A percentile compares a stretch with the other conserved stretches of the same genome.
These are phyloP conservation scores for Propithecus coquereli DNA, from an alignment of 2,113 vertebrate genomes.

Conservation along the genomic window DNA sequence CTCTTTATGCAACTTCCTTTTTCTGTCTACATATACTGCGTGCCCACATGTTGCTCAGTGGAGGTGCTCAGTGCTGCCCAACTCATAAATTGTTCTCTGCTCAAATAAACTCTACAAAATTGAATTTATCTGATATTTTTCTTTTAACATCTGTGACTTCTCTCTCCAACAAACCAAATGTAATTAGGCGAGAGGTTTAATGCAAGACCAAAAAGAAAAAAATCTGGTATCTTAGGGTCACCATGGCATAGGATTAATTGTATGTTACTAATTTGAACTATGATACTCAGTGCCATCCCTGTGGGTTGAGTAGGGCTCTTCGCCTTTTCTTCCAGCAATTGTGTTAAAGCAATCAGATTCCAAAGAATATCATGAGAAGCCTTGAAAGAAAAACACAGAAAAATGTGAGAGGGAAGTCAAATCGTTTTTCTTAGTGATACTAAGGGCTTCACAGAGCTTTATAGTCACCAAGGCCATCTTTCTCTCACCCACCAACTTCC, in stretches of 20 bases:
- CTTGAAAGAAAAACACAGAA: neutral
- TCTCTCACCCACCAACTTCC: neutral
- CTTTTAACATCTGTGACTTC: neutral
- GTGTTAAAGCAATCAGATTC: neutral
- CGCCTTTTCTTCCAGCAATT: neutral
- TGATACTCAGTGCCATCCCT: neutral
- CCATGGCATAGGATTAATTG: neutral
- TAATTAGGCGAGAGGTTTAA: neutral
- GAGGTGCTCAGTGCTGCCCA: neutral
- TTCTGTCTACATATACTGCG: neutral
- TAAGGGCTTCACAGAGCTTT: neutral
- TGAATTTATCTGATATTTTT: neutral
- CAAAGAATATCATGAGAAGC: neutral
- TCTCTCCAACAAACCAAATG: neutral
- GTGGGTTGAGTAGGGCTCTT: neutral
- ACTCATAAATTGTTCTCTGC: neutral
- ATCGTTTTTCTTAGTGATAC: neutral
- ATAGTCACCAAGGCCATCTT: neutral
- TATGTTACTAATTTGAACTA: neutral
- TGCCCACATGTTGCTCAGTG: neutral
- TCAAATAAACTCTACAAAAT: neutral
- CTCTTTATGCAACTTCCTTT: neutral
- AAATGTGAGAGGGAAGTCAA: neutral
- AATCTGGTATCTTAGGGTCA: neutral
- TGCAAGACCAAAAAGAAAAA: neutral